A percentile compares a stretch with the other conserved stretches of the same genome.
Evolutionary conservation across 2,113 vertebrate genomes (phyloP).

Genomic region (Alexandromys fortis): DNA sequence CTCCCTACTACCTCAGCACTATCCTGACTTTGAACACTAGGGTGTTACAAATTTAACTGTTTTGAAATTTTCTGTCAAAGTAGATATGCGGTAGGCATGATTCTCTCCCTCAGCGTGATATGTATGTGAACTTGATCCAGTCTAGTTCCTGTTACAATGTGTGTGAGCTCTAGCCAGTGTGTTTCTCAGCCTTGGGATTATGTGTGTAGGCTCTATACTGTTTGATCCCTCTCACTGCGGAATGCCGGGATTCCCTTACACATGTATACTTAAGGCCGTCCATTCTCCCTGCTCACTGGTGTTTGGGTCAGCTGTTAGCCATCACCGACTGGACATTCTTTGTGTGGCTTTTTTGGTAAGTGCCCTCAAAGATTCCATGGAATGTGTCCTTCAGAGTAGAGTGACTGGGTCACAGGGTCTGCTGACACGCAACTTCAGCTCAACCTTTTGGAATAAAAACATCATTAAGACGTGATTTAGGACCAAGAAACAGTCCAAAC

Average conservation of each 20-base stretch:
- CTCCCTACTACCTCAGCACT: not conserved
- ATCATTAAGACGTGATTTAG: conserved; percentile 27
- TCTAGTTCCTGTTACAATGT: not conserved
- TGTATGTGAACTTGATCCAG: not conserved
- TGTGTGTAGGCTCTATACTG: not conserved
- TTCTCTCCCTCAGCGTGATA: not conserved
- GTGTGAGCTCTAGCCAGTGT: not conserved
- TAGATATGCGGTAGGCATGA: not conserved
- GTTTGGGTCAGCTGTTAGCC: not conserved
- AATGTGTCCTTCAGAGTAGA: not conserved
- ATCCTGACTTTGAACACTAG: not conserved
- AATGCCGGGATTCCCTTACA: not conserved
- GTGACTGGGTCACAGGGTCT: not conserved
- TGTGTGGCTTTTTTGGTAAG: not conserved
- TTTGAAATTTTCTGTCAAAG: conserved; percentile 13
- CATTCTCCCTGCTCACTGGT: not conserved
- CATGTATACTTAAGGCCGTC: not conserved
- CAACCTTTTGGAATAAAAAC: conserved; percentile 45
- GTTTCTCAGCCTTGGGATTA: not conserved
- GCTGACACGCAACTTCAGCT: not conserved
- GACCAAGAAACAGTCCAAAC: conserved; percentile 24
- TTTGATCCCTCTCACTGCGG: not conserved
- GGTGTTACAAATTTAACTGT: not conserved
- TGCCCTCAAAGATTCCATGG: not conserved
- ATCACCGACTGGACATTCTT: not conserved